Evolutionary conservation across 2,113 vertebrate genomes (phyloP).

Genomic region (Numenius arquata): DNA sequence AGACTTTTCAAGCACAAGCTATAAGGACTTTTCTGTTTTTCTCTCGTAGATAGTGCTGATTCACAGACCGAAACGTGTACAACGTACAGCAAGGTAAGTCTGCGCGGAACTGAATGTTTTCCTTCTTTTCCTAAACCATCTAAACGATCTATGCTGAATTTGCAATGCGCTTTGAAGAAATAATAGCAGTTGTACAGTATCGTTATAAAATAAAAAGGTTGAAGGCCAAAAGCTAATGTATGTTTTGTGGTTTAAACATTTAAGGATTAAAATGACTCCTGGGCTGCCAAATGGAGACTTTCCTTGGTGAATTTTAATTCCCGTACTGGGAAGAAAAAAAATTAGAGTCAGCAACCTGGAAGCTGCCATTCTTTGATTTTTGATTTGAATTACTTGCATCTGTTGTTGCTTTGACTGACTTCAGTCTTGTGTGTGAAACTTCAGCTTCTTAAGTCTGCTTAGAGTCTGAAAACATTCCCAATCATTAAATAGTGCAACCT

Average conservation of each 20-base stretch:
- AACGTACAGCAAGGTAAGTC: constrained; percentile 93
- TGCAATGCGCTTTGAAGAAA: background rate
- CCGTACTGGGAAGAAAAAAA: background rate
- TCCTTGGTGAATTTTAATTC: background rate
- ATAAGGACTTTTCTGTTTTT: background rate
- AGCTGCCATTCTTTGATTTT: background rate
- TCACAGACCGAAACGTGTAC: constrained; percentile 88
- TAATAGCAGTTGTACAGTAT: background rate
- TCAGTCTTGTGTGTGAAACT: background rate
- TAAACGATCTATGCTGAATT: background rate
- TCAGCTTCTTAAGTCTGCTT: background rate
- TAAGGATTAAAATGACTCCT: background rate
- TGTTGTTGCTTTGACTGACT: background rate
- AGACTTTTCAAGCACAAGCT: background rate
- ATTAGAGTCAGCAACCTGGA: background rate
- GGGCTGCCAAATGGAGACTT: background rate
- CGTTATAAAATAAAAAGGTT: background rate
- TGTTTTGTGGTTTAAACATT: background rate
- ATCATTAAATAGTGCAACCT: background rate
- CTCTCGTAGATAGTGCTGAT: constrained; percentile 79
- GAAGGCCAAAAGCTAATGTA: background rate
- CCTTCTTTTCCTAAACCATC: background rate
- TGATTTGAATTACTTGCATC: background rate
- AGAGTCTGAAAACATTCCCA: background rate
- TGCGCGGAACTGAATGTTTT: background rate